Evolutionary conservation across 92 coral and sea anemone species (phyloP).

Genomic region (Epizoanthus ramosus): DNA sequence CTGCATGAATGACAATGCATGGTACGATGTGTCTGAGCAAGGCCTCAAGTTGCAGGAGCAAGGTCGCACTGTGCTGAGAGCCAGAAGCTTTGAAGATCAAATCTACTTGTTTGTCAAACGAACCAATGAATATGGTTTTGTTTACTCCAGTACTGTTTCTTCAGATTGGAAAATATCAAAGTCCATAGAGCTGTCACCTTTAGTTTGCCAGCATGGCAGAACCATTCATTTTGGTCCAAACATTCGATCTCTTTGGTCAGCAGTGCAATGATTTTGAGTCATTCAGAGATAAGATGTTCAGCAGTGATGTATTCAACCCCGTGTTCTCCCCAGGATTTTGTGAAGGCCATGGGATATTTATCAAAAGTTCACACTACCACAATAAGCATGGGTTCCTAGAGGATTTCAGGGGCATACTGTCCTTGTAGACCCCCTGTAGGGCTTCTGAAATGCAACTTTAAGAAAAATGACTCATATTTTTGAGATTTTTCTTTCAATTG

Average conservation of each 20-base stretch:
- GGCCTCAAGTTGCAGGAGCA: neutral
- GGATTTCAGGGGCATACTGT: too few relatives aligned
- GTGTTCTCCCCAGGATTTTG: too few relatives aligned
- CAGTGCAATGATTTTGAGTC: neutral
- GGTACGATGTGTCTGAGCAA: constrained; percentile 3
- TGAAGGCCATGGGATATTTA: too few relatives aligned
- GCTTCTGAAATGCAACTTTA: too few relatives aligned
- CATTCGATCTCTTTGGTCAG: neutral
- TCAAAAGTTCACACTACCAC: too few relatives aligned
- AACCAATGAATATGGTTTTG: constrained; percentile 1
- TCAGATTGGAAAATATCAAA: constrained; percentile 13
- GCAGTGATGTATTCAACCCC: too few relatives aligned
- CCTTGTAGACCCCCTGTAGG: too few relatives aligned
- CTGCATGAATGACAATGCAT: neutral
- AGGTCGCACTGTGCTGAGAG: neutral
- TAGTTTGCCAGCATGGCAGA: neutral
- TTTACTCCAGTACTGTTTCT: constrained; percentile 8
- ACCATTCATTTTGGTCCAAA: neutral
- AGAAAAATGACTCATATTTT: too few relatives aligned
- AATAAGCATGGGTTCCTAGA: too few relatives aligned
- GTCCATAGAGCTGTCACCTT: neutral
- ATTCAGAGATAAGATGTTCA: too few relatives aligned
- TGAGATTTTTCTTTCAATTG: too few relatives aligned
- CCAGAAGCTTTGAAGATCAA: constrained; percentile 3
- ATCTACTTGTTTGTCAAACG: neutral